These are phyloP conservation scores for Sebastolobus alascanus DNA, from an alignment of 2,797 vertebrate genomes.

Conservation along the genomic window DNA sequence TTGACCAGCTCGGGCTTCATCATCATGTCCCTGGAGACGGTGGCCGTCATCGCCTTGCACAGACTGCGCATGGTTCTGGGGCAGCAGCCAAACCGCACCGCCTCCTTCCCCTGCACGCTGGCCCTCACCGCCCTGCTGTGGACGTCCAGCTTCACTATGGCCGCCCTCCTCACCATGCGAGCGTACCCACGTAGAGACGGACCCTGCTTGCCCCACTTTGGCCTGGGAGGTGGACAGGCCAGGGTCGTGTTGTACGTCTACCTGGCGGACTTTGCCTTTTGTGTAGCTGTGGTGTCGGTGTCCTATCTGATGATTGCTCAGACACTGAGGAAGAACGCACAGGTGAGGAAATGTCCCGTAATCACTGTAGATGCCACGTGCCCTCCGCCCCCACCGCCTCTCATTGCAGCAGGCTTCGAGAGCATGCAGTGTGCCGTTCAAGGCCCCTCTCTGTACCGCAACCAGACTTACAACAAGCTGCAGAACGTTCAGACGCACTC, in stretches of 20 bases:
- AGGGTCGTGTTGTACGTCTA: constrained; percentile 91
- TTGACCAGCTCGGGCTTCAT: constrained; percentile 95
- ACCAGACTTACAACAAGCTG: constrained; percentile 91
- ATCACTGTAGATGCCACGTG: constrained; percentile 86
- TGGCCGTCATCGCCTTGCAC: constrained; percentile 95
- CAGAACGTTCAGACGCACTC: constrained; percentile 87
- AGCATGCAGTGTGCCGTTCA: constrained; percentile 84
- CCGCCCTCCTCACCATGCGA: constrained; percentile 90
- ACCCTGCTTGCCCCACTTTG: constrained; percentile 93
- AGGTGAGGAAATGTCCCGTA: constrained; percentile 88
- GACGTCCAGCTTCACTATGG: constrained; percentile 95
- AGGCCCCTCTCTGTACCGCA: constrained; percentile 90
- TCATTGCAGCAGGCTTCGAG: constrained; percentile 84
- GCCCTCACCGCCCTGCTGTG: constrained; percentile 93
- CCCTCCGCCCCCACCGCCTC: constrained; percentile 82
- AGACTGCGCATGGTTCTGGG: constrained; percentile 95
- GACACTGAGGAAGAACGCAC: constrained; percentile 91
- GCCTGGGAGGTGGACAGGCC: constrained; percentile 84
- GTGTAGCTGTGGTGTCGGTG: constrained; percentile 91
- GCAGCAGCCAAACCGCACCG: constrained; percentile 90
- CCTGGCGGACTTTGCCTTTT: constrained; percentile 93
- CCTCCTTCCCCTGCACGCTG: constrained; percentile 92
- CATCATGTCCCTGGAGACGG: constrained; percentile 97
- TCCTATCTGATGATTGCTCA: constrained; percentile 95
- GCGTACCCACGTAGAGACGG: constrained; percentile 86